Base-by-base conservation (phyloP, 2,888 invertebrate species). In the Venustoraphidia nigricollis region DNA sequence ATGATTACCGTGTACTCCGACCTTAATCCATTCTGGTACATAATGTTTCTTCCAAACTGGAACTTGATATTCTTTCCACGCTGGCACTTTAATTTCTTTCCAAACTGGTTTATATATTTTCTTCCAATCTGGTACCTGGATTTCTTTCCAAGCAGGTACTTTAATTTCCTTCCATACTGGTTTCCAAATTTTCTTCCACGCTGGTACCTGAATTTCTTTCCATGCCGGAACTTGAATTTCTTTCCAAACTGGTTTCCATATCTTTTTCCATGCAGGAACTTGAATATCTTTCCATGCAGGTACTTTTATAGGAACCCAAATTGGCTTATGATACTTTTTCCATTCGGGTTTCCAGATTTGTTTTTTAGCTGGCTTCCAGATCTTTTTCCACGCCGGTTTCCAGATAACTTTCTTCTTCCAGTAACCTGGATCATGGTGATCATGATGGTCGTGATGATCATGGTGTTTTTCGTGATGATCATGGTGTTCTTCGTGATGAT, bases 311-410 rank as follows among this genome's bases (percentile, higher is more conserved):
- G 81, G 80, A 45, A 81, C 77, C 83, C 83, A 86, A 41, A 84
- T 75, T 0, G 86, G 85, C 60, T 86, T 87, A 76, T 82, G 83
- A 43, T 82, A 76, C 66, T 85, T 81, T 62, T 86, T 86, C 80
- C 83, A 86, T 27, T 75, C 70, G 3, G 81, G 79, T 56, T 78
- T 78, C 76, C 78, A 80, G 49, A 79, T 77, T 63, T 81, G 77
- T 58, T 82, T 81, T 66, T 81, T 79, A 41, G 75, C 76, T 9
- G 77, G 75, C 56, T 82, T 82, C 81, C 81, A 82, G 36, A 79
- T 73, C 59, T 81, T 82, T 57, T 81, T 80, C 81, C 81, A 82
- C 48, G 76, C 81, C 44, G 77, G 79, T 53, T 82, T 82, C 82
- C 82, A 82, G 48, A 73, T 77, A 40, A 82, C 68, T 57, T 81